phyloP scores from a whole-genome alignment of 2,888 invertebrate genomes.

The Crossocerus cetratus region DNA sequence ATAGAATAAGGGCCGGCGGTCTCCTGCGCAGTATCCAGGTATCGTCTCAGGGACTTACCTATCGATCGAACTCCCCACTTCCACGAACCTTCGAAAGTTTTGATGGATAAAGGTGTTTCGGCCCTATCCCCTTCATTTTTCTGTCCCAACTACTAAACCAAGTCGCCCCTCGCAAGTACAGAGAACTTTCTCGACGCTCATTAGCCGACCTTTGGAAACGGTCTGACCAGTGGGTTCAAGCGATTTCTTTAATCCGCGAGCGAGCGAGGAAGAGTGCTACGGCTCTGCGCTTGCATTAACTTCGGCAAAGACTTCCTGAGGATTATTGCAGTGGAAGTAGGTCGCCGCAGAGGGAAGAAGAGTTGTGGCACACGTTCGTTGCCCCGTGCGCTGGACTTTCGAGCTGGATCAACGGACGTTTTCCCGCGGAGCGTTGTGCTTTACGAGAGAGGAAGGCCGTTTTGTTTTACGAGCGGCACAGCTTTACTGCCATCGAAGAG shows the following conservation, averaged over 20 bases:
- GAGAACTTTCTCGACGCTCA: too few relatives aligned
- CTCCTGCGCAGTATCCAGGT: slow-evolving; percentile 26
- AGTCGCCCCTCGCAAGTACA: too few relatives aligned
- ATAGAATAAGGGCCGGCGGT: slow-evolving; percentile 10
- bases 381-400: not conserved
- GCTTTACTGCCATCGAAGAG: too few relatives aligned
- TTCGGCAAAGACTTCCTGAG: not conserved
- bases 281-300: not conserved
- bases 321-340: not conserved
- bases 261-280: too few relatives aligned
- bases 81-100: slow-evolving; percentile 9
- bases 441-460: slow-evolving; percentile 2
- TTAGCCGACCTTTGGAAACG: too few relatives aligned
- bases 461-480: slow-evolving; percentile 7
- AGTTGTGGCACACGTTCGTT: too few relatives aligned
- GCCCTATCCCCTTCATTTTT: too few relatives aligned
- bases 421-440: not conserved
- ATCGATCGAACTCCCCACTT: slow-evolving; percentile 26
- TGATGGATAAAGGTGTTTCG: too few relatives aligned
- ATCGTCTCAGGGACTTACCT: slow-evolving; percentile 13
- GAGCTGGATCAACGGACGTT: not conserved
- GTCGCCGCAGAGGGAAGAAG: not conserved
- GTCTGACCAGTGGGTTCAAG: too few relatives aligned
- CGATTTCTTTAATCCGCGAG: not conserved
- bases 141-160: too few relatives aligned